These are phyloP conservation scores for Atractosteus spatula DNA, from an alignment of 2,113 vertebrate genomes.

Conservation along the genomic window DNA sequence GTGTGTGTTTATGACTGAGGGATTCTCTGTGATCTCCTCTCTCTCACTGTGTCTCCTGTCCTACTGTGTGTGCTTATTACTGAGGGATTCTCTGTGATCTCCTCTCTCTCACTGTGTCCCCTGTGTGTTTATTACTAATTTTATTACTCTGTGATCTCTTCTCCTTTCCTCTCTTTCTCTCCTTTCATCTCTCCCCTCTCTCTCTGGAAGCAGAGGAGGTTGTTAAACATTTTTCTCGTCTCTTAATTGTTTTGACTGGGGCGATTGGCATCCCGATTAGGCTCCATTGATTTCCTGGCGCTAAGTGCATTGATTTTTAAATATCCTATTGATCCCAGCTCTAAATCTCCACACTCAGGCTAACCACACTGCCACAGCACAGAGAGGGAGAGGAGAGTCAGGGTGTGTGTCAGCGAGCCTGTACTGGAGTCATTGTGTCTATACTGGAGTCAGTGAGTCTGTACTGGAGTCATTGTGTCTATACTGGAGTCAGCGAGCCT, in stretches of 20 bases:
- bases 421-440: too few species aligned
- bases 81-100: not conserved
- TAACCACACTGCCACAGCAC: slow-evolving; percentile 55
- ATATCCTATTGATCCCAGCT: slow-evolving; percentile 91
- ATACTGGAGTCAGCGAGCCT: too few species aligned
- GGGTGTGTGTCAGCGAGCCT: not conserved
- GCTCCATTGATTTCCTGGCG: slow-evolving; percentile 91
- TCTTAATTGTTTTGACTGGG: slow-evolving; percentile 96
- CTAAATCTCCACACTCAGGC: slow-evolving; percentile 74
- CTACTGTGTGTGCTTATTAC: too few species aligned
- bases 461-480: too few species aligned
- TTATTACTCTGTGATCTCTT: not conserved
- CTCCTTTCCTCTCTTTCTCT: slow-evolving; percentile 25
- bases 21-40: too few species aligned
- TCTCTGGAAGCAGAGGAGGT: slow-evolving; percentile 60
- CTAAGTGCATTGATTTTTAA: slow-evolving; percentile 96
- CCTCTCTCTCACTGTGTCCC: slow-evolving; percentile 51
- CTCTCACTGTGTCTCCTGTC: too few species aligned
- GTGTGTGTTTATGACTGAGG: too few species aligned
- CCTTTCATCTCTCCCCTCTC: slow-evolving; percentile 41
- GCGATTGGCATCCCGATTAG: slow-evolving; percentile 96
- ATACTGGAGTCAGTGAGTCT: too few species aligned
- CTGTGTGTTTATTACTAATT: too few species aligned
- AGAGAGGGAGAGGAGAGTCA: slow-evolving; percentile 41
- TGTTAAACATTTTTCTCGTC: slow-evolving; percentile 89